phyloP scores from a whole-genome alignment of 2,888 invertebrate genomes.

The Keiferia lycopersicella region DNA sequence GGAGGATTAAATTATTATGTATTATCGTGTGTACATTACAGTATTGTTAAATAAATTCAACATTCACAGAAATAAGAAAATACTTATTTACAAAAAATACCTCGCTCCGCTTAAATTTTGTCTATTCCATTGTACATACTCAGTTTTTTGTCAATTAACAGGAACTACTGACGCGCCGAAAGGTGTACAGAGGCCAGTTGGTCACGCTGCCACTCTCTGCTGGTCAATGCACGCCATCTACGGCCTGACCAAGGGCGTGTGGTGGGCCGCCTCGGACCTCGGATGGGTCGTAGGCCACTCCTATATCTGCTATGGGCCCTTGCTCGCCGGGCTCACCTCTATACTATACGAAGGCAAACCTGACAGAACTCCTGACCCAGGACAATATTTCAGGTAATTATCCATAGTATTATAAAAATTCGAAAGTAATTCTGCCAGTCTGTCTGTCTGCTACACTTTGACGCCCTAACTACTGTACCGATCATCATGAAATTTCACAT shows the following conservation, averaged over 20 bases:
- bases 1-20: too few species aligned
- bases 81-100: too few species aligned
- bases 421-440: too few species aligned
- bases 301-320: conserved; percentile 95
- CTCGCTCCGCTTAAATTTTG: too few species aligned
- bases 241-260: conserved; percentile 88
- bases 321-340: conserved; percentile 90
- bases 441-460: too few species aligned
- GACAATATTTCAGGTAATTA: conserved; percentile 91
- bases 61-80: too few species aligned
- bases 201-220: conserved; percentile 91
- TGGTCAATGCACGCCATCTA: conserved; percentile 93
- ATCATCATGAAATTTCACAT: too few species aligned
- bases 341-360: conserved; percentile 96
- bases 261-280: conserved; percentile 95
- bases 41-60: too few species aligned
- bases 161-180: conserved; percentile 74
- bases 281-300: conserved; percentile 98
- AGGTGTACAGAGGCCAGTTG: conserved; percentile 93
- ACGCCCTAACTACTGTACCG: too few species aligned
- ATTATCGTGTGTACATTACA: too few species aligned
- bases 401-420: too few species aligned
- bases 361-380: conserved; percentile 95
- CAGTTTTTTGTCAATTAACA: conserved; percentile 46
- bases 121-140: too few species aligned